Evolutionary conservation across 1,140 invertebrate genomes (phyloP).

Genomic region (Caenorhabditis brenneri): DNA sequence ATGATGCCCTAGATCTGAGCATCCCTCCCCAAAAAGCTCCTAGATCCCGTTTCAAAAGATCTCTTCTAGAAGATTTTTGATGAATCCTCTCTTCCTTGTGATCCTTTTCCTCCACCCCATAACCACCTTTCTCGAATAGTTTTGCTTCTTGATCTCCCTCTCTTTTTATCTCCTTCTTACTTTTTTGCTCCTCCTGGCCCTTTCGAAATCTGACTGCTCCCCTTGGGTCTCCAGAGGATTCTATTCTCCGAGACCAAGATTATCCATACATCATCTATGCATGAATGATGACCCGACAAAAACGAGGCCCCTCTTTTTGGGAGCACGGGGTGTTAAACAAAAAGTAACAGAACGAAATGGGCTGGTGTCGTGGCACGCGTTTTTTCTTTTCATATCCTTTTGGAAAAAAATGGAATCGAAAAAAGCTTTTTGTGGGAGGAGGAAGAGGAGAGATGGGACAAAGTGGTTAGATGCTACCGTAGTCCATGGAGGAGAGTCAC

Average conservation of each 20-base stretch:
- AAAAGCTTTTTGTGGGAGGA: too few species aligned
- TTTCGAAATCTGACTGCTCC: neutral
- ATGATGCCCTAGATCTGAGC: neutral
- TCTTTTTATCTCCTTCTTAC: neutral
- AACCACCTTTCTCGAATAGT: neutral
- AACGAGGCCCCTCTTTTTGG: too few species aligned
- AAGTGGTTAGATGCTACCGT: too few species aligned
- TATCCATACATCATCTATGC: constrained; percentile 2
- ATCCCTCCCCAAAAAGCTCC: too few species aligned
- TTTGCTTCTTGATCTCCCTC: neutral
- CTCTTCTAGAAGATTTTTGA: neutral
- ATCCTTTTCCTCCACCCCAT: neutral
- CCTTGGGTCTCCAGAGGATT: neutral
- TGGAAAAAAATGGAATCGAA: too few species aligned
- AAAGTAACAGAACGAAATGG: neutral
- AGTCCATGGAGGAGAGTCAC: too few species aligned
- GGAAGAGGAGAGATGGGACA: too few species aligned
- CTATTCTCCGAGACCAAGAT: neutral
- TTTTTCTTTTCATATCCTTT: too few species aligned
- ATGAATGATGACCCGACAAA: constrained; percentile 1
- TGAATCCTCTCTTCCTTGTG: neutral
- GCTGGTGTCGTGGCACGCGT: neutral
- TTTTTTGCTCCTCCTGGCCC: too few species aligned
- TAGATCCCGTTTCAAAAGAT: neutral
- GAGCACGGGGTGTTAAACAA: too few species aligned